A percentile compares a stretch with the other conserved stretches of the same genome.
Evolutionary conservation across 1,140 invertebrate genomes (phyloP).

Genomic region (Colletes latitarsis): DNA sequence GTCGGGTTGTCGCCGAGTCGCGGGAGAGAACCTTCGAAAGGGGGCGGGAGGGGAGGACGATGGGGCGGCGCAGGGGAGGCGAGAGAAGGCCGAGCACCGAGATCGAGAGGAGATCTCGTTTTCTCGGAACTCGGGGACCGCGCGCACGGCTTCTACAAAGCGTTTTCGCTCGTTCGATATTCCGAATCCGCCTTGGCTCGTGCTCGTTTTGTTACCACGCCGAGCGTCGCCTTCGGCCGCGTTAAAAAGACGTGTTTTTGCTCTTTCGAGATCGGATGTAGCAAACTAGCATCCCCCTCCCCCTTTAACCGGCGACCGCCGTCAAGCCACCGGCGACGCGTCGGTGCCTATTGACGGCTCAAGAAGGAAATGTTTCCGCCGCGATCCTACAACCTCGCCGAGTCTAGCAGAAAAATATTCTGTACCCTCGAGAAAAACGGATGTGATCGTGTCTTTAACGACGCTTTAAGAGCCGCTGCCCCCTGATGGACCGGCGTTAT

Average conservation of each 20-base stretch:
- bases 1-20: constrained; percentile 43
- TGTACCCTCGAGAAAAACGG: constrained; percentile 22
- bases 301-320: not conserved
- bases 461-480: constrained; percentile 42
- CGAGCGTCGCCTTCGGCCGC: constrained; percentile 56
- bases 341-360: constrained; percentile 64
- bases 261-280: constrained; percentile 38
- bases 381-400: constrained; percentile 40
- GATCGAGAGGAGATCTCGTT: constrained; percentile 67
- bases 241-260: constrained; percentile 69
- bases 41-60: not conserved
- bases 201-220: constrained; percentile 64
- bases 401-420: constrained; percentile 34
- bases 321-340: constrained; percentile 41
- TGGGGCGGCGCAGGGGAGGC: not conserved
- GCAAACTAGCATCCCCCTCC: constrained; percentile 40
- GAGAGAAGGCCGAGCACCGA: constrained; percentile 20
- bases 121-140: constrained; percentile 67
- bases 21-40: not conserved
- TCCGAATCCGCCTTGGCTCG: constrained; percentile 67
- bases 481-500: constrained; percentile 27
- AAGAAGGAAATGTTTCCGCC: constrained; percentile 57
- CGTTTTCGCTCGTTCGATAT: constrained; percentile 71
- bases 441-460: constrained; percentile 47
- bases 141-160: constrained; percentile 69